A percentile compares a stretch with the other conserved stretches of the same genome.
phyloP scores from a whole-genome alignment of 2,113 vertebrate species.

The Pteronura brasiliensis region DNA sequence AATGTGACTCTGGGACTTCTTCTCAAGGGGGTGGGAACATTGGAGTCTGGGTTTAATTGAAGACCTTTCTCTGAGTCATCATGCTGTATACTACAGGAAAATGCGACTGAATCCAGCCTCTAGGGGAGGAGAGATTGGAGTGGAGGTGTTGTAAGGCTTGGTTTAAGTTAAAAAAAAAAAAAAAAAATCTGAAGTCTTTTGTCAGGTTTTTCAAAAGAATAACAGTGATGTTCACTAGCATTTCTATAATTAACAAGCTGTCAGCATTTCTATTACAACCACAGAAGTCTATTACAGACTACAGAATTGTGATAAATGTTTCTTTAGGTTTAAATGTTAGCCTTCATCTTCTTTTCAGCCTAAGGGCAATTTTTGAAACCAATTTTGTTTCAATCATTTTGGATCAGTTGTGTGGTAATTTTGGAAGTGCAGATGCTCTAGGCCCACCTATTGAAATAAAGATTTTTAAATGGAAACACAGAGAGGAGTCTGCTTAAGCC shows the following conservation, averaged over 20 bases:
- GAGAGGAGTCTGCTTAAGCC: slow-evolving; percentile 75
- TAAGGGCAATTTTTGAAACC: slow-evolving; percentile 78
- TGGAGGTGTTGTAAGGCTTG: slow-evolving; percentile 57
- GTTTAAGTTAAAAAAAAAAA: slow-evolving; percentile 32
- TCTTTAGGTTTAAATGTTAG: slow-evolving; percentile 78
- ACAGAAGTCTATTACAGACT: slow-evolving; percentile 76
- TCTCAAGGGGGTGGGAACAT: background rate
- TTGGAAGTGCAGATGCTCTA: slow-evolving; percentile 76
- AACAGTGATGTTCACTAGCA: slow-evolving; percentile 66
- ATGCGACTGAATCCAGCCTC: slow-evolving; percentile 37
- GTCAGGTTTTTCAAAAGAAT: slow-evolving; percentile 72
- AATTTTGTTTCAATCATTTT: slow-evolving; percentile 81
- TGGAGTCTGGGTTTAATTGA: slow-evolving; percentile 15
- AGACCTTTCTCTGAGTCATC: slow-evolving; percentile 46
- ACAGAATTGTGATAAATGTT: slow-evolving; percentile 75
- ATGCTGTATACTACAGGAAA: slow-evolving; percentile 25
- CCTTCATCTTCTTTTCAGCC: slow-evolving; percentile 78
- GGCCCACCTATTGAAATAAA: slow-evolving; percentile 80
- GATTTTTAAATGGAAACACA: slow-evolving; percentile 80
- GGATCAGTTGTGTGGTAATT: slow-evolving; percentile 78
- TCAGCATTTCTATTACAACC: slow-evolving; percentile 72
- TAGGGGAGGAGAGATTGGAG: slow-evolving; percentile 42
- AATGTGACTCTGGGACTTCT: background rate
- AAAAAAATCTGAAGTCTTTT: slow-evolving; percentile 60
- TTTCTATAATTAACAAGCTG: slow-evolving; percentile 76